Conservation (phyloP, 2,797 vertebrate genomes). For the Gymnopithys bicolor region DNA sequence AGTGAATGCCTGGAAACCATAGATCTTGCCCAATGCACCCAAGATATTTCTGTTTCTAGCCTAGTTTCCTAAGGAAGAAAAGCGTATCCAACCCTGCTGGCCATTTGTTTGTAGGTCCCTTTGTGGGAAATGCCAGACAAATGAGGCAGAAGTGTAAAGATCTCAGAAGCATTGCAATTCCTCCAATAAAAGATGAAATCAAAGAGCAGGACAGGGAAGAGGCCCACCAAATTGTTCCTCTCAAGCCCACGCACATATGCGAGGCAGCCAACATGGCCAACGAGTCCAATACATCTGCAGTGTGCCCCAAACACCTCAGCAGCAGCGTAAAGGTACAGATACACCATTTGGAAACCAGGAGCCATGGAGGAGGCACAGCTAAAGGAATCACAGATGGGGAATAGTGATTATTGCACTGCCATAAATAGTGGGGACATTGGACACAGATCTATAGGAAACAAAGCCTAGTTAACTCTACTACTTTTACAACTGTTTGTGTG, state of each 20-base stretch:
- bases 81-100: rapidly evolving
- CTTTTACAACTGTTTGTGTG: background rate
- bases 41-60: slow-evolving; percentile 11
- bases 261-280: background rate
- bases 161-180: background rate
- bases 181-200: background rate
- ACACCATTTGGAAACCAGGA: background rate
- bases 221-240: background rate
- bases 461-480: background rate
- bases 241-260: background rate
- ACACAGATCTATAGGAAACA: background rate
- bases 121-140: background rate
- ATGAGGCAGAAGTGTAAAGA: background rate
- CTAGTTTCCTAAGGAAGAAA: slow-evolving; percentile 7
- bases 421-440: background rate
- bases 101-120: background rate
- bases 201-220: background rate
- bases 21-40: background rate
- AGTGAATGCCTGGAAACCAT: slow-evolving; percentile 3
- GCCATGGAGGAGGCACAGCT: background rate
- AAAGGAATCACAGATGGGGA: background rate
- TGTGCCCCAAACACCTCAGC: background rate
- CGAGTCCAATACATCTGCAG: rapidly evolving
- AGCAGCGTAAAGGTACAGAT: background rate
- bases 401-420: background rate